Percentiles rank a stretch among this genome's conserved stretches.
Conservation (phyloP, 2,888 invertebrate genomes). For the Merodon equestris region DNA sequence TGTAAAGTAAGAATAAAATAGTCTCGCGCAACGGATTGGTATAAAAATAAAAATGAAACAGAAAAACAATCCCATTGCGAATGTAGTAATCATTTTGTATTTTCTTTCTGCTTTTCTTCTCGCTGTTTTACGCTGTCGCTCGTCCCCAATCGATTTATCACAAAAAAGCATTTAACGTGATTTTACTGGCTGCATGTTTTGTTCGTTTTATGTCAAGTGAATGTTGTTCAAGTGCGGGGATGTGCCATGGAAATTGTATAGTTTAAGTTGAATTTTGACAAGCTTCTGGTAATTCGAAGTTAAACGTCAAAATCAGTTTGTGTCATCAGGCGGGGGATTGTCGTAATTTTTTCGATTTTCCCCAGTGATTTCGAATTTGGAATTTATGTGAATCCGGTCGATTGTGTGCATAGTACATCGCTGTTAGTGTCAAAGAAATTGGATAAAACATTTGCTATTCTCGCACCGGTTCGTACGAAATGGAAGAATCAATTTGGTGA, state of each 20-base stretch:
- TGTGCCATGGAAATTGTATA: slow-evolving; percentile 11
- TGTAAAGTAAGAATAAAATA: slow-evolving; percentile 18
- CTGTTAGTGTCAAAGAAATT: slow-evolving; percentile 7
- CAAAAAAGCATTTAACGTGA: slow-evolving; percentile 52
- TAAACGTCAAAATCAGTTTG: slow-evolving; percentile 47
- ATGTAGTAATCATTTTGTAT: slow-evolving; percentile 27
- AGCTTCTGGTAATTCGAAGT: slow-evolving; percentile 15
- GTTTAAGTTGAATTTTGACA: slow-evolving; percentile 29
- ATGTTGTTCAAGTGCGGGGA: slow-evolving; percentile 19
- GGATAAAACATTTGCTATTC: too few species aligned
- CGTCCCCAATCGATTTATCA: slow-evolving; percentile 65
- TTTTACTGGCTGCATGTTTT: slow-evolving; percentile 33
- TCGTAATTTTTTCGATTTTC: not conserved
- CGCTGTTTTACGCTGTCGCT: slow-evolving; percentile 30
- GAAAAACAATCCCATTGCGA: slow-evolving; percentile 21
- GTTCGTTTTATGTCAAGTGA: slow-evolving; percentile 21
- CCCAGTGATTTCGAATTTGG: not conserved
- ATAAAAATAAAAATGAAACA: not conserved
- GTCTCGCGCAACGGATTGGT: not conserved
- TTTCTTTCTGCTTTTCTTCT: slow-evolving; percentile 40
- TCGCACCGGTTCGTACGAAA: too few species aligned
- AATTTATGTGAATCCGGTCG: slow-evolving; percentile 16
- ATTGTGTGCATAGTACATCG: too few species aligned
- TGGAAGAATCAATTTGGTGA: too few species aligned
- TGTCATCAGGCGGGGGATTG: slow-evolving; percentile 10